Percentiles rank a stretch among this genome's conserved stretches.
These are phyloP conservation scores for Phocoena sinus DNA, from an alignment of 2,113 vertebrate genomes.

Conservation along the genomic window DNA sequence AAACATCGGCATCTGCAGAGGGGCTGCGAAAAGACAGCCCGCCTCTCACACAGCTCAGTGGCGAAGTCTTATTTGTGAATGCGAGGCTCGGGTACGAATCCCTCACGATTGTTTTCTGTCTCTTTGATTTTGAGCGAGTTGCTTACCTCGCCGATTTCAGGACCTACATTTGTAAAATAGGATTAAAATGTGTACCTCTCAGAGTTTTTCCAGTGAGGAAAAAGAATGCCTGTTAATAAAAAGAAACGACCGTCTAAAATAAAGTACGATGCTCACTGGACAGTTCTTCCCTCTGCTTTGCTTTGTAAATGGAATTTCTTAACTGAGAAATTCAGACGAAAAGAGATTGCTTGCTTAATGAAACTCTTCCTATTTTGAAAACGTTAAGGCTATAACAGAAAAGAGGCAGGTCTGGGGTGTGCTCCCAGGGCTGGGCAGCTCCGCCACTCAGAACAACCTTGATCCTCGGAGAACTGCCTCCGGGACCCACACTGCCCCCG, in stretches of 20 bases:
- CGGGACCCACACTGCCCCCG: too few species aligned
- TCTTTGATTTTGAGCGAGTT: too few species aligned
- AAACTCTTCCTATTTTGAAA: neutral
- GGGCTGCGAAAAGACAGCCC: neutral
- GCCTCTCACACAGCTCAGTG: rapidly evolving
- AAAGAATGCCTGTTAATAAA: neutral
- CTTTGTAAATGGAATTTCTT: neutral
- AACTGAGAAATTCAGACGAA: neutral
- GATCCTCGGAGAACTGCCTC: too few species aligned
- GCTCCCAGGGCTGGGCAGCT: neutral
- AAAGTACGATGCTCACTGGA: neutral
- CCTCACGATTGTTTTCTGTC: rapidly evolving
- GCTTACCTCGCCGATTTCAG: neutral
- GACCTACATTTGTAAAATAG: neutral
- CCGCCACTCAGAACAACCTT: neutral
- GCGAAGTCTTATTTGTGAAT: neutral
- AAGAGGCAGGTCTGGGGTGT: neutral
- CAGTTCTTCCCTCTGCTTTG: neutral
- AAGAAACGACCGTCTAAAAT: neutral
- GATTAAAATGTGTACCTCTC: neutral
- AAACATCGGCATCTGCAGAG: neutral
- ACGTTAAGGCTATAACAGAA: neutral
- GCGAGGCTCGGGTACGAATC: rapidly evolving
- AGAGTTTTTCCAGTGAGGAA: neutral
- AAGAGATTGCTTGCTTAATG: neutral